These are phyloP conservation scores for Aleiodes sp. DNA, from an alignment of 1,140 invertebrate genomes.

Conservation along the genomic window DNA sequence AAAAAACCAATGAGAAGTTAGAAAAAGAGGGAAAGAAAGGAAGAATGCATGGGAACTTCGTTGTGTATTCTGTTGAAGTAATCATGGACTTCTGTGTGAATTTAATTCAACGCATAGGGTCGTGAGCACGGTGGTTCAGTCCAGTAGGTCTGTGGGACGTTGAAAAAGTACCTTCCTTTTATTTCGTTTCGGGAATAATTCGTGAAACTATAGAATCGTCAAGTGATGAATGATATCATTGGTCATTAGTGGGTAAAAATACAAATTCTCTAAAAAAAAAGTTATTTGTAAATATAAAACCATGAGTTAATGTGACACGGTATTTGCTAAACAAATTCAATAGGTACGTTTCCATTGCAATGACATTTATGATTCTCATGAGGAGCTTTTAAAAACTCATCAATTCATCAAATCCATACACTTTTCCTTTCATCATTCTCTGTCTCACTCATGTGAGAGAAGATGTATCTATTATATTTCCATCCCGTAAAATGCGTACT, in stretches of 20 bases:
- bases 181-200: too few relatives aligned
- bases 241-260: too few relatives aligned
- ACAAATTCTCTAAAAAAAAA: not conserved
- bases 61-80: conserved; percentile 54
- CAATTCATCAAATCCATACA: conserved; percentile 10
- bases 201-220: too few relatives aligned
- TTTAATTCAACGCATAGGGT: conserved; percentile 54
- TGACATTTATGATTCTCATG: not conserved
- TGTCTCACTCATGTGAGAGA: not conserved
- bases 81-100: conserved; percentile 51
- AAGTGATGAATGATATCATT: too few relatives aligned
- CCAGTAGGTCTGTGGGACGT: conserved; percentile 40
- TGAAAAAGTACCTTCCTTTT: conserved; percentile 14
- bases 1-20: too few relatives aligned
- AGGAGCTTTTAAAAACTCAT: not conserved
- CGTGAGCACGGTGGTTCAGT: conserved; percentile 33
- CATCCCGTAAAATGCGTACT: not conserved
- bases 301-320: not conserved
- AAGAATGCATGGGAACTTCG: conserved; percentile 49
- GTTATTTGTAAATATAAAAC: too few relatives aligned
- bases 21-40: not conserved
- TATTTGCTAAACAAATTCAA: conserved; percentile 10
- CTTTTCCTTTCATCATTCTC: conserved; percentile 8
- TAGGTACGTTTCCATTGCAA: not conserved
- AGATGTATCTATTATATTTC: not conserved